These are phyloP conservation scores for Crenichthys baileyi DNA, from an alignment of 2,797 vertebrate genomes.

Conservation along the genomic window DNA sequence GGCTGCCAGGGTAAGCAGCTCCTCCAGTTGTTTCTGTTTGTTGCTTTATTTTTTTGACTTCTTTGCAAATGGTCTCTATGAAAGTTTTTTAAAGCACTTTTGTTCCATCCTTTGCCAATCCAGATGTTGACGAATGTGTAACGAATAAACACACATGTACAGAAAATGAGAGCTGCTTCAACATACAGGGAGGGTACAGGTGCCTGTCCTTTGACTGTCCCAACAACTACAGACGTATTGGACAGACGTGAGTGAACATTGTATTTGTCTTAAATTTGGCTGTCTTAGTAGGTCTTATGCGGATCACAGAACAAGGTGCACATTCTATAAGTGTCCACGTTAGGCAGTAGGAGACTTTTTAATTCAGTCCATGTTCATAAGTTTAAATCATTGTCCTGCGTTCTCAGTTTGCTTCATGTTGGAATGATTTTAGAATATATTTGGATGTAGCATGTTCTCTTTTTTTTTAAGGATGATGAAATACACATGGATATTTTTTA, in stretches of 20 bases:
- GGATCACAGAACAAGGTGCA: neutral
- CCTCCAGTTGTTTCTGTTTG: accelerated
- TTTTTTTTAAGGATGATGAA: constrained; percentile 36
- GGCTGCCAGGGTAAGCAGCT: constrained; percentile 90
- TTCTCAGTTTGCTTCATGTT: constrained; percentile 55
- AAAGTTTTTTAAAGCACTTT: neutral
- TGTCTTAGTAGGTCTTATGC: neutral
- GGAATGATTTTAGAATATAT: constrained; percentile 40
- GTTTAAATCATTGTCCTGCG: constrained; percentile 55
- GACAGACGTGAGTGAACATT: constrained; percentile 91
- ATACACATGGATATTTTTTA: constrained; percentile 30
- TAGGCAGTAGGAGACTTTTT: neutral
- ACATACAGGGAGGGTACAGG: constrained; percentile 91
- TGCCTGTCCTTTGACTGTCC: constrained; percentile 93
- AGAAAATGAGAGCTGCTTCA: constrained; percentile 93
- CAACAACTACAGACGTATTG: constrained; percentile 87
- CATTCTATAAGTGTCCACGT: neutral
- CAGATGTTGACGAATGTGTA: constrained; percentile 95
- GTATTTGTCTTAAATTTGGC: neutral
- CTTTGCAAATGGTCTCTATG: neutral
- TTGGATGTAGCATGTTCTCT: constrained; percentile 66
- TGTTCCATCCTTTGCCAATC: neutral
- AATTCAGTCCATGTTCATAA: constrained; percentile 7
- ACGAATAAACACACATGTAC: constrained; percentile 89
- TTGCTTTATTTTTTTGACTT: neutral